Conservation (phyloP, 2,888 invertebrate genomes). For the Priocnemis perturbator region DNA sequence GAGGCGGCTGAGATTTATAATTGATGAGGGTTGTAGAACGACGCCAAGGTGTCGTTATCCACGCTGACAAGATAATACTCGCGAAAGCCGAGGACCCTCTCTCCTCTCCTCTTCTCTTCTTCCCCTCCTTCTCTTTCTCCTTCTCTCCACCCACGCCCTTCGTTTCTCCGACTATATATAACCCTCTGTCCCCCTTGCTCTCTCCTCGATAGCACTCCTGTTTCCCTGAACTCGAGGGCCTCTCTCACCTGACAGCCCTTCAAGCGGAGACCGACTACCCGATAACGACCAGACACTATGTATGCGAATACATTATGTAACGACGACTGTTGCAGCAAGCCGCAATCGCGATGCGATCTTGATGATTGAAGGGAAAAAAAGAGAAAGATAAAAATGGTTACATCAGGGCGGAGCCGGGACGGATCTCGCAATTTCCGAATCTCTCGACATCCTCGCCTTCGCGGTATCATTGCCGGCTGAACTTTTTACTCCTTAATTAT, state of each 20-base stretch:
- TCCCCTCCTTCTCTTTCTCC: slow-evolving; percentile 39
- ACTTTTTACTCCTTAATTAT: too few relatives aligned
- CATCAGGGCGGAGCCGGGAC: not conserved
- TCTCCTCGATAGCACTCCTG: slow-evolving; percentile 61
- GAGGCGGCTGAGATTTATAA: slow-evolving; percentile 67
- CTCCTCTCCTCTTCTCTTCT: slow-evolving; percentile 19
- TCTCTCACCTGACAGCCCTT: slow-evolving; percentile 61
- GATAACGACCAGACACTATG: slow-evolving; percentile 61
- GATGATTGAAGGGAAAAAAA: slow-evolving; percentile 31
- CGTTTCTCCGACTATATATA: too few relatives aligned
- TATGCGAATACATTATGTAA: slow-evolving; percentile 51
- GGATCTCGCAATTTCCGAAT: slow-evolving; percentile 5
- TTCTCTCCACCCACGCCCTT: slow-evolving; percentile 25
- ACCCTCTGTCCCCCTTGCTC: slow-evolving; percentile 26
- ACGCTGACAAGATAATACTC: slow-evolving; percentile 71
- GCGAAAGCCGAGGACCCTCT: slow-evolving; percentile 60
- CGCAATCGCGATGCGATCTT: slow-evolving; percentile 21
- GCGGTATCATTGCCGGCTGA: too few relatives aligned
- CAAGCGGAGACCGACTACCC: slow-evolving; percentile 54
- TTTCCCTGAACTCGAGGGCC: slow-evolving; percentile 60
- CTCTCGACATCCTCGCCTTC: too few relatives aligned
- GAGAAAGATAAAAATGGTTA: too few relatives aligned
- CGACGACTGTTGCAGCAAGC: slow-evolving; percentile 39
- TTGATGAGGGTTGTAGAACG: slow-evolving; percentile 70
- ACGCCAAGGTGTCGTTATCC: slow-evolving; percentile 71